phyloP scores from a whole-genome alignment of 92 coral and sea anemone genomes.

The Chrysogorgia sp. region DNA sequence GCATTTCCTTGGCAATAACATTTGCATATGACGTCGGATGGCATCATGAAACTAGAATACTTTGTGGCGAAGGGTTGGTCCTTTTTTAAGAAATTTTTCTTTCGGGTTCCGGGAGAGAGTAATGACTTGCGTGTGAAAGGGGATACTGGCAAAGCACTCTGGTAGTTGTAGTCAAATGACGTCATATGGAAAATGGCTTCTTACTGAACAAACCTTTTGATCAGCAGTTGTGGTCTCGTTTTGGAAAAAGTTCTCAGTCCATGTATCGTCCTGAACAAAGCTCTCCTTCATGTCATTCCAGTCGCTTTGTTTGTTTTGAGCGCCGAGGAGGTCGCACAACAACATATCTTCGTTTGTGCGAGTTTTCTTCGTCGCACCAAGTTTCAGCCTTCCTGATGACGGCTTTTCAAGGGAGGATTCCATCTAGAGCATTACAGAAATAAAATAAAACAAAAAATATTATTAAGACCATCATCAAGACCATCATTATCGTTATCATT shows the following conservation, averaged over 20 bases:
- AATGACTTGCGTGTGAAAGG: too few relatives aligned
- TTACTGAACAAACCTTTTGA: slow-evolving; percentile 15
- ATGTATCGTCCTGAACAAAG: slow-evolving; percentile 41
- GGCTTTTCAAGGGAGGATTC: slow-evolving; percentile 24
- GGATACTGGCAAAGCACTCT: too few relatives aligned
- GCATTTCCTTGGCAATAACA: too few relatives aligned
- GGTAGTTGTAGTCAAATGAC: too few relatives aligned
- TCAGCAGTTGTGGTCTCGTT: slow-evolving; percentile 1
- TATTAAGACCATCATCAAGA: too few relatives aligned
- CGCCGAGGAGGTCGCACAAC: slow-evolving; percentile 49
- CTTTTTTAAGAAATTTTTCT: too few relatives aligned
- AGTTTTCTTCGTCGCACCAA: slow-evolving; percentile 39
- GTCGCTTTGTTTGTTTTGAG: slow-evolving; percentile 13
- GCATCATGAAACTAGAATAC: too few relatives aligned
- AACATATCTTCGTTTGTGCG: slow-evolving; percentile 43
- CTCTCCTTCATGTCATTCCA: slow-evolving; percentile 45
- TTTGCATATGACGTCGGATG: too few relatives aligned
- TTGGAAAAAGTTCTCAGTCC: slow-evolving; percentile 26
- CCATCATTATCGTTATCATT: too few relatives aligned
- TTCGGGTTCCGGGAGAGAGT: too few relatives aligned
- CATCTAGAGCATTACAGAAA: neutral
- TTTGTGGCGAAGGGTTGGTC: too few relatives aligned
- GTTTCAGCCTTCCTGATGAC: slow-evolving; percentile 28
- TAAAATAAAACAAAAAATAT: neutral
- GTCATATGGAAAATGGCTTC: neutral